Evolutionary conservation across 2,888 invertebrate genomes (phyloP).

Genomic region (Acanthopleura granulata): DNA sequence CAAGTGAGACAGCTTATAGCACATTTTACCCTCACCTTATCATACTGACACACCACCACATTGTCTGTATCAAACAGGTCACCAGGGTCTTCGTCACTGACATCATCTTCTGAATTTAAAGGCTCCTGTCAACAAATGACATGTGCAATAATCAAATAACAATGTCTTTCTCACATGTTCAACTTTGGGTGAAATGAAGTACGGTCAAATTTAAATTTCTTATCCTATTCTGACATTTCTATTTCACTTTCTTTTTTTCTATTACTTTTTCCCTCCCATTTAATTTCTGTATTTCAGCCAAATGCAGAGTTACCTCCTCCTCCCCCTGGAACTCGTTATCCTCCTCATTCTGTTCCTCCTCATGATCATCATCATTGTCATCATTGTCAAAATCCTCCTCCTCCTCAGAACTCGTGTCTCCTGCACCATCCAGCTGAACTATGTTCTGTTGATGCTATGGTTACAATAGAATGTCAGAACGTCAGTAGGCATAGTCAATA

Average conservation of each 20-base stretch:
- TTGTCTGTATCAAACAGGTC: constrained; percentile 99
- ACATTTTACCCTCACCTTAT: constrained; percentile 80
- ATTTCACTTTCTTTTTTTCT: too few relatives aligned
- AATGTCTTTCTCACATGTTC: too few relatives aligned
- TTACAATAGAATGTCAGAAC: too few relatives aligned
- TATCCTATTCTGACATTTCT: too few relatives aligned
- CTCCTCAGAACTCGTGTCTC: constrained; percentile 73
- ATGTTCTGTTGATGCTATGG: not conserved
- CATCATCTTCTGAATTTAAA: constrained; percentile 96
- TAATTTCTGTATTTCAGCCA: too few relatives aligned
- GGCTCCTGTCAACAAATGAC: constrained; percentile 78
- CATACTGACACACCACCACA: constrained; percentile 99
- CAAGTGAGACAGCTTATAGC: too few relatives aligned
- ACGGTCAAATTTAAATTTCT: too few relatives aligned
- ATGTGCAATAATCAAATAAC: not conserved
- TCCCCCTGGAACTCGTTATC: constrained; percentile 74
- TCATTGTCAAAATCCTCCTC: constrained; percentile 85
- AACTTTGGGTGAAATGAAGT: not conserved
- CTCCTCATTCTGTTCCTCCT: constrained; percentile 83
- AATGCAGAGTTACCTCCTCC: constrained; percentile 57
- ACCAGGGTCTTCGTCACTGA: constrained; percentile 89
- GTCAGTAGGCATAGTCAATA: too few relatives aligned
- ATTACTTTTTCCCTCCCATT: too few relatives aligned
- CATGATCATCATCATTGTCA: constrained; percentile 75
- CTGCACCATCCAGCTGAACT: constrained; percentile 29